phyloP scores from a whole-genome alignment of 1,140 invertebrate genomes.

The Sesamia nonagrioides region DNA sequence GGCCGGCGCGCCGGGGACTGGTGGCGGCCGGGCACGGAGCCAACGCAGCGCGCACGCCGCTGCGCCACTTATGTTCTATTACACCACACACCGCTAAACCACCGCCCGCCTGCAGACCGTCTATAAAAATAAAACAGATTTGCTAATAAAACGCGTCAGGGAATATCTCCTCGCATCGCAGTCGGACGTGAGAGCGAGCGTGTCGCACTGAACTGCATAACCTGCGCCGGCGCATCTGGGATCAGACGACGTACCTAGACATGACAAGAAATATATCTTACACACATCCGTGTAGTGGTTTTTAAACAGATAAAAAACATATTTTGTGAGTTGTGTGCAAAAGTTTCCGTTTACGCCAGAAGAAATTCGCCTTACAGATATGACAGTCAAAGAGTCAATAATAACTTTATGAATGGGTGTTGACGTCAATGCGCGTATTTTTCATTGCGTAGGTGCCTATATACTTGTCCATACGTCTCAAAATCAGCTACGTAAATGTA shows the following conservation, averaged over 20 bases:
- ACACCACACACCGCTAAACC: constrained; percentile 68
- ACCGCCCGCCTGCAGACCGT: constrained; percentile 59
- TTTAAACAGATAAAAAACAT: background rate
- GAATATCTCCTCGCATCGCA: constrained; percentile 42
- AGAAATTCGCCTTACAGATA: constrained; percentile 31
- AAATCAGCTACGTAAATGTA: constrained; percentile 22
- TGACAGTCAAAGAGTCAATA: constrained; percentile 35
- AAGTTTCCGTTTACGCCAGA: constrained; percentile 46
- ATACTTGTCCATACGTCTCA: constrained; percentile 12
- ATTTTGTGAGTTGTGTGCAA: constrained; percentile 49
- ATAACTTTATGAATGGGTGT: constrained; percentile 74
- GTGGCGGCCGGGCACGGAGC: constrained; percentile 78
- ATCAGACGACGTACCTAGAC: background rate
- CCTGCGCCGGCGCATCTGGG: constrained; percentile 24
- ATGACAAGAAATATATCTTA: background rate
- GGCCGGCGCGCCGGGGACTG: constrained; percentile 78
- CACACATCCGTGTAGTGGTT: background rate
- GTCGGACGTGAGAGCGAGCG: constrained; percentile 1
- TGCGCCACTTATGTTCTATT: constrained; percentile 78
- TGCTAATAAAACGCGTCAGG: constrained; percentile 60
- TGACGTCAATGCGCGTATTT: constrained; percentile 64
- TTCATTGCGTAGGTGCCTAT: constrained; percentile 42
- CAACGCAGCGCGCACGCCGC: constrained; percentile 68
- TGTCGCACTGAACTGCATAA: background rate
- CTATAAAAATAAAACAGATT: constrained; percentile 79